Conservation (phyloP, 2,888 invertebrate genomes). For the Galerucella pusilla region DNA sequence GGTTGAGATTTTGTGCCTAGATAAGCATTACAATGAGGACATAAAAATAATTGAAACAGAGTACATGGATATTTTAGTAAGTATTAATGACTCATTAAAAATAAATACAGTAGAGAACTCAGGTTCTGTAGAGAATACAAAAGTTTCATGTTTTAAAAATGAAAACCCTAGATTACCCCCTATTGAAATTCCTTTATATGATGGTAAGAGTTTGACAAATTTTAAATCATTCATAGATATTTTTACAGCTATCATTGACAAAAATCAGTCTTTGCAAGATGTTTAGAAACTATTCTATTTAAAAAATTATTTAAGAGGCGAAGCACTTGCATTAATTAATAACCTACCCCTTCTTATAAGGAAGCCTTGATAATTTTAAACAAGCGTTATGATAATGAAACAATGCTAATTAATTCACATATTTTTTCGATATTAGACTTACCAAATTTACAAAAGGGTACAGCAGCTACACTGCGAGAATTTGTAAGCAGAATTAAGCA, state of each 20-base stretch:
- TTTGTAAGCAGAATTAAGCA: constrained; percentile 29
- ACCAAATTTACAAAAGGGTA: no score
- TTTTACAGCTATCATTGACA: constrained; percentile 31
- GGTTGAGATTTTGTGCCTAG: neutral
- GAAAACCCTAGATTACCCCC: neutral
- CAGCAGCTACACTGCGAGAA: no score
- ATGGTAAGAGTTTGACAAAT: constrained; percentile 13
- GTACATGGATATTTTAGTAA: neutral
- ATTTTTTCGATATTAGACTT: no score
- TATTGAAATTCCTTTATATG: constrained; percentile 29
- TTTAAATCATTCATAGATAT: constrained; percentile 32
- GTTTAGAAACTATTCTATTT: constrained; percentile 32
- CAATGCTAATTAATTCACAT: neutral
- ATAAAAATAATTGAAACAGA: neutral
- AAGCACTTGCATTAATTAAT: constrained; percentile 30
- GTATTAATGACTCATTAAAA: neutral
- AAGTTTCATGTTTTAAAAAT: neutral
- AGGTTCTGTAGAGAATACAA: no score
- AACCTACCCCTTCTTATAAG: constrained; percentile 33
- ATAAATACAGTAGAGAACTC: neutral
- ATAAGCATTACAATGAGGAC: neutral
- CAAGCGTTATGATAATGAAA: neutral
- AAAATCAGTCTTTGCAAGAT: constrained; percentile 18
- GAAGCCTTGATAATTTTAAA: constrained; percentile 27
- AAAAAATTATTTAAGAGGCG: constrained; percentile 35